Conservation (phyloP, 1,140 invertebrate genomes). For the Phymorhynchus buccinoides region DNA sequence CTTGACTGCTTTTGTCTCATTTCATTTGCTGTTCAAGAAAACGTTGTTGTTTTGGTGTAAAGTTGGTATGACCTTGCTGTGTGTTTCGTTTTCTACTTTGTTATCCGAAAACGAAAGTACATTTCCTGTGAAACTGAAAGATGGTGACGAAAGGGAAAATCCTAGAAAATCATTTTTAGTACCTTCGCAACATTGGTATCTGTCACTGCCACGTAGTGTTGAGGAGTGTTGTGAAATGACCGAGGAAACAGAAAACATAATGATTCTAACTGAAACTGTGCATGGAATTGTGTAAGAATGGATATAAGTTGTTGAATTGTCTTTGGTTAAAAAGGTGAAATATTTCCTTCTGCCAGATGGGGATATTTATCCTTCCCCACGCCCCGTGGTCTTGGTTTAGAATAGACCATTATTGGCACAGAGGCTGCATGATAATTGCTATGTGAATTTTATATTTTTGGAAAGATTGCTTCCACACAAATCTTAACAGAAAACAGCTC, state of each 20-base stretch:
- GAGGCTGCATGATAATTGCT: too few relatives aligned
- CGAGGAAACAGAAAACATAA: neutral
- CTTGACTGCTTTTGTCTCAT: neutral
- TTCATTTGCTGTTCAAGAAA: neutral
- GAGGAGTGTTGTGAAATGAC: neutral
- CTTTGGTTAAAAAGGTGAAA: neutral
- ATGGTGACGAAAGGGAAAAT: neutral
- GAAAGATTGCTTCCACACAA: too few relatives aligned
- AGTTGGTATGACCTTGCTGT: neutral
- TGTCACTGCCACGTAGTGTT: neutral
- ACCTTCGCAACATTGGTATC: too few relatives aligned
- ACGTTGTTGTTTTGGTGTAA: neutral
- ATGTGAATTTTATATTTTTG: too few relatives aligned
- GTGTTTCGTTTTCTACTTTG: neutral
- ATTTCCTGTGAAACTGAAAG: neutral
- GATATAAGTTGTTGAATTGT: neutral
- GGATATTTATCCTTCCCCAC: too few relatives aligned
- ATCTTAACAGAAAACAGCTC: too few relatives aligned
- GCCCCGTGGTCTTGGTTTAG: too few relatives aligned
- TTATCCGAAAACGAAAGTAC: slow-evolving; percentile 28
- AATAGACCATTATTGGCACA: too few relatives aligned
- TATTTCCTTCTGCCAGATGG: too few relatives aligned
- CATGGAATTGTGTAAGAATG: slow-evolving; percentile 31
- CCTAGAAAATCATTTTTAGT: neutral
- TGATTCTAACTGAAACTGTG: slow-evolving; percentile 22